Base-by-base conservation (phyloP, 2,797 vertebrate species). In the Ficedula albicollis region DNA sequence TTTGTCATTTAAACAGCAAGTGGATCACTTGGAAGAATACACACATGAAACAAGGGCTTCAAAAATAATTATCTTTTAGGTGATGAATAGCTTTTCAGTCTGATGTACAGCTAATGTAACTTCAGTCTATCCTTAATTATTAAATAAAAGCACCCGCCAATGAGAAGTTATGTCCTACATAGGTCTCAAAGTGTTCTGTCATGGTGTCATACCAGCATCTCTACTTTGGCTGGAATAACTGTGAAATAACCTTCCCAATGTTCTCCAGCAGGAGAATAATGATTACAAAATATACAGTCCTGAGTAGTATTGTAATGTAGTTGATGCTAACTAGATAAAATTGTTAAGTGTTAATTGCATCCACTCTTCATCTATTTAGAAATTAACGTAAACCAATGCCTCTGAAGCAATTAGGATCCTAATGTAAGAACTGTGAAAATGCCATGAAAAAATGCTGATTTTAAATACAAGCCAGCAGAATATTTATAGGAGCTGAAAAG, bases 1-100 rank as follows among this genome's bases (percentile, higher is more conserved):
- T 70, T 84, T 89, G 69, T 43, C 32, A 52, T 75, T 89, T 94
- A 46, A 91, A 67, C 18, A 59, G 25, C 36, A 64, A 92, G 29
- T 19, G 4, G 11, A 55, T 77, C 52, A 16, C 23, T 82, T 66
- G 14, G 70, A 66, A 66, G 36, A 66, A 73, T 18, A n/a, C 19
- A 58, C 26, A 48, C 23, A 69, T 66, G 59, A 79, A 82, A 44
- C 0, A 0, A 41, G n/a, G 13, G 5, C 32, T 76, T 76, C 15
- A 63, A 58, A 23, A 60, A 84, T 49, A 52, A 62, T 58, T n/a
- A 5, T 18, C 5, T 75, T 38, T 51, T 52, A 34, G 52, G 25
- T 67, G 36, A 48, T 48, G 56, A 56, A 38, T 25, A 48, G 15
- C 30, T 92, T 79, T 83, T 69, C 26, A 84, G 17, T 68, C 38